Evolutionary conservation across 2,113 vertebrate species (phyloP).

Genomic region (Tragelaphus imberbis): DNA sequence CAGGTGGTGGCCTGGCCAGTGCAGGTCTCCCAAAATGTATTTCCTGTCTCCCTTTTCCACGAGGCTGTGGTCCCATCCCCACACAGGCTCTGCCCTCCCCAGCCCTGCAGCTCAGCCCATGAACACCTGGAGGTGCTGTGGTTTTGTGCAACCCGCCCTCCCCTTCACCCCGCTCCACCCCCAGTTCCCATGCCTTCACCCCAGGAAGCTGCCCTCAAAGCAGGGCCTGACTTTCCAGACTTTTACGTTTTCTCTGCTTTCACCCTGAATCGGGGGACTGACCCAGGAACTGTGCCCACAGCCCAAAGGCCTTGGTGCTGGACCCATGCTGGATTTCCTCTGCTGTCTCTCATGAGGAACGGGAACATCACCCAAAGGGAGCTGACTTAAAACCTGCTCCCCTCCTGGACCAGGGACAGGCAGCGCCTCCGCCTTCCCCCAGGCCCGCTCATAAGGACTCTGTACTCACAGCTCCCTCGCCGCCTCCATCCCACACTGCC

Average conservation of each 20-base stretch:
- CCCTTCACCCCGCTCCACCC: not conserved
- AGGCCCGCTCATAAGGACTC: not conserved
- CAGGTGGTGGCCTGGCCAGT: not conserved
- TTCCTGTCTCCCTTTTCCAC: not conserved
- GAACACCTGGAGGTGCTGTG: not conserved
- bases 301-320: too few species aligned
- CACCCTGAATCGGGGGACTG: too few species aligned
- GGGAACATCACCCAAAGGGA: not conserved
- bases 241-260: not conserved
- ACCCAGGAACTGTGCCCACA: fast-evolving
- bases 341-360: not conserved
- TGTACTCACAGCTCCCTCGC: not conserved
- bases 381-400: not conserved
- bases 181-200: not conserved
- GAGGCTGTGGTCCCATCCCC: not conserved
- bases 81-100: not conserved
- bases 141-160: not conserved
- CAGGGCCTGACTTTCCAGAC: not conserved
- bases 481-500: not conserved
- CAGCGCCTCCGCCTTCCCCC: not conserved
- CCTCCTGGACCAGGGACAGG: not conserved
- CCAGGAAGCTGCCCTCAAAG: not conserved
- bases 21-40: not conserved
- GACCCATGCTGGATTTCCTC: not conserved
- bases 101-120: too few species aligned